Evolutionary conservation across 2,797 vertebrate species (phyloP), one percentile per base, ranked within the genome.

Genomic region (Brachymystax lenok): DNA sequence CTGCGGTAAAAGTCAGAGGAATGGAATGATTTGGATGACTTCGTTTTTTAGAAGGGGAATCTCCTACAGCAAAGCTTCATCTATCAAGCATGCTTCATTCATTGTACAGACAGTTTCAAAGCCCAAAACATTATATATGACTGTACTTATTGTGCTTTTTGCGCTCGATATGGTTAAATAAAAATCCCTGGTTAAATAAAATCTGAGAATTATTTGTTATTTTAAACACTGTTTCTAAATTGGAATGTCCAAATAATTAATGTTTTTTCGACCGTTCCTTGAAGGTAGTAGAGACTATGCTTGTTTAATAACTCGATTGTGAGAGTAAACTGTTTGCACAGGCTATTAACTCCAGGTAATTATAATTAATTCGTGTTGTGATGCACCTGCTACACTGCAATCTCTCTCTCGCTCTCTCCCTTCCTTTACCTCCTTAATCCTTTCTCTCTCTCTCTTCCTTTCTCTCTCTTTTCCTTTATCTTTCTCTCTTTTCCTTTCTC

Each of bases 321-420:
- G 67, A 82, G 76, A 84, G 76, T 83, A 83, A 88, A 87, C 75
- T 79, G 77, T 89, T 88, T 90, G 77, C 83, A 88, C 88, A 85
- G 84, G 71, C 71, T 52, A 89, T 92, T 92, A 90, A 85, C 87
- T 87, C 74, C 77, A 77, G 67, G 80, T 90, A 90, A 93, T 92
- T 86, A 86, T 87, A 90, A 90, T 90, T 61, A 92, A 91, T 92
- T 85, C 82, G 84, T 74, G 61, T 74, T 67, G 74, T 66, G 80
- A 69, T 82, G 77, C 79, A 84, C 84, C 85, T 83, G 79, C 80
- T 78, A 51, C 69, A 79, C 82, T 78, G 85, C 83, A 76, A 80
- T 7, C 40, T 70, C 68, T 77, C 77, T 77, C 56, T 5, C 70
- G 6, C 35, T 46, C 2, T 46, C 33, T 35, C 33, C 2, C 33